Evolutionary conservation across 2,113 vertebrate genomes (phyloP), one percentile per base, ranked within the genome.

Genomic region (Apaloderma vittatum): DNA sequence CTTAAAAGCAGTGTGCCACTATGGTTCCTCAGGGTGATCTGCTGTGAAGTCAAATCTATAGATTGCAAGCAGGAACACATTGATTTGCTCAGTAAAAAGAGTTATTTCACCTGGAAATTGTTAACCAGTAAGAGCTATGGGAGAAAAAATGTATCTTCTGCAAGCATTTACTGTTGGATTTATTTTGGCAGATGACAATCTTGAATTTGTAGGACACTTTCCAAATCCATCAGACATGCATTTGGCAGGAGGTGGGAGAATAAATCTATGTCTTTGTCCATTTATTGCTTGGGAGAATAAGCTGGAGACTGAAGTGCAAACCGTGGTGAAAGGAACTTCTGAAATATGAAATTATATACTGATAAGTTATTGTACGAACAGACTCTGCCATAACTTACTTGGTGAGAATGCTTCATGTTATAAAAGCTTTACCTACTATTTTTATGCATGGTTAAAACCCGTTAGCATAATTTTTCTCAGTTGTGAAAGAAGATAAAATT

Each of bases 151-250:
- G 30, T 15, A 66, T 19, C 32, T 27, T 82, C 32, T 52, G 40
- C n/a, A 32, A 74, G 51, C 20, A 23, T 88, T 83, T 80, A 77
- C 17, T 52, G 30, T 49, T 4, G 3, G 49, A 68, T 85, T 82
- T 89, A 29, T 81, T 90, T 93, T 87, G 57, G 48, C 19, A 87
- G 84, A 81, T 95, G 66, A 36, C 52, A 87, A 23, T 86, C 70
- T 75, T 85, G 45, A 89, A 82, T 57, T 63, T 85, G 72, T 65
- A 79, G 66, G 70, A 72, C 49, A 40, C 37, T 75, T 94, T 94
- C 65, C 65, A 94, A 88, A 83, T 81, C 68, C 51, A 71, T 91
- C 51, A 77, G 86, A 74, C 52, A 63, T 55, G 88, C 68, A 46
- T 75, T 86, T 71, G 58, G 15, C 4, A 7, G 7, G 7, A 9